phyloP scores from a whole-genome alignment of 2,113 vertebrate genomes.

The Typhlomys cinereus region DNA sequence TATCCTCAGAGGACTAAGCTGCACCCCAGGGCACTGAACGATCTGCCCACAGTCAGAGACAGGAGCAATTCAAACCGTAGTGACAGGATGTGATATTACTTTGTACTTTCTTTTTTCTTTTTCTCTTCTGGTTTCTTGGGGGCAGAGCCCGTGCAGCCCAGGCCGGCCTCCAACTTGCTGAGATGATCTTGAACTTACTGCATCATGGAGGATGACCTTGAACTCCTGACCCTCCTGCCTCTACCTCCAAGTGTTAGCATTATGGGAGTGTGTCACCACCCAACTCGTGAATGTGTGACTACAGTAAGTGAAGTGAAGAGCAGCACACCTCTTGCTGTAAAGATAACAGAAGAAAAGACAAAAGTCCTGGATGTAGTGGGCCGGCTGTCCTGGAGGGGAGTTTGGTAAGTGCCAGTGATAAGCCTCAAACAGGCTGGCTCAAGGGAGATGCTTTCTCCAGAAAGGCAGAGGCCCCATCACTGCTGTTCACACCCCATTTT shows the following conservation, averaged over 20 bases:
- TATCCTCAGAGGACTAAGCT: background rate
- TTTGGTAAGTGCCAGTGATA: background rate
- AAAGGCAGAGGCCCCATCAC: background rate
- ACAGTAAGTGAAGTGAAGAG: background rate
- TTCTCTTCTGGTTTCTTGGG: too few species aligned
- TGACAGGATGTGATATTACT: background rate
- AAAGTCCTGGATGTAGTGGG: background rate
- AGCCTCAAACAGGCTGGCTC: background rate
- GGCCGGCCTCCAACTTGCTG: background rate
- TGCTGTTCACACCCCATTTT: background rate
- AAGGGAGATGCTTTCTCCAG: background rate
- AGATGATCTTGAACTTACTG: background rate
- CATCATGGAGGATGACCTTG: background rate
- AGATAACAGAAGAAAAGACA: background rate
- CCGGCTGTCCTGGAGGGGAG: background rate
- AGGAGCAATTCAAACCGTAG: background rate
- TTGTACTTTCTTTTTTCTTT: background rate
- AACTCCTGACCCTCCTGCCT: background rate
- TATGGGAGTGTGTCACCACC: background rate
- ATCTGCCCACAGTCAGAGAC: background rate
- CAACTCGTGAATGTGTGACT: background rate
- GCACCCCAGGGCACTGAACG: background rate
- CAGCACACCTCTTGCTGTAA: background rate
- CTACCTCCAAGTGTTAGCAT: background rate
- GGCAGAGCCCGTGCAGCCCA: background rate